Base-by-base conservation (phyloP, 2,797 vertebrate species). In the Hydrolagus colliei region DNA sequence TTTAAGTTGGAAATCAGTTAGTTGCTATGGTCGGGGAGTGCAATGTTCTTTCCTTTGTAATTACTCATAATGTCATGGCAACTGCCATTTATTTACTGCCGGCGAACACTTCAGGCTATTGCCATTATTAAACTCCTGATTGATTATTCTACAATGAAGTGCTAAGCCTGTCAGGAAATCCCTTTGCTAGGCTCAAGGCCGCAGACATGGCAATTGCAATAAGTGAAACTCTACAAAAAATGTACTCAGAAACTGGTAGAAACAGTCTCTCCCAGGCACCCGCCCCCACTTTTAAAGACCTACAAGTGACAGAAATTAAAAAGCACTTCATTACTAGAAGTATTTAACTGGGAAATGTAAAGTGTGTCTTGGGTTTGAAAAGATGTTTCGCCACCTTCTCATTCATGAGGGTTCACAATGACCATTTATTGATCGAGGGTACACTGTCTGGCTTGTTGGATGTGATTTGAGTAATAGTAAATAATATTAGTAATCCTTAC, bases 91-190 rank as follows among this genome's bases (percentile, higher is more conserved):
- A 84, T 52, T 84, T 84, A 84, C 16, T 71, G 65, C 20, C 79
- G 71, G 65, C 20, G 65, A 84, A 84, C 79, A 84, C 65, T 84
- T 84, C 65, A 84, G 65, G 65, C 65, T 35, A 52, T 71, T 84
- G 79, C 65, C 65, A 71, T 84, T 84, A 84, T 84, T 71, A 84
- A 84, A 84, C 79, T 63, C 41, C n/a, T 84, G 65, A 84, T 84
- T 68, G 79, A 84, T 84, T 84, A 84, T 71, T 41, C 79, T 52
- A 41, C 65, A 84, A n/a, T 84, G 79, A 71, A 84, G 79, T 71
- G 65, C 79, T 9, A 20, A 71, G 35, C 79, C 41, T 84, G 65
- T 32, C 79, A 84, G 79, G 79, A 71, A 84, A 84, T 84, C 79
- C 79, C 79, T 68, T 71, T 67, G 79, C 27, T 84, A 71, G 27